Evolutionary conservation across 1,140 invertebrate species (phyloP).

Genomic region (Zaprionus ghesquierei): DNA sequence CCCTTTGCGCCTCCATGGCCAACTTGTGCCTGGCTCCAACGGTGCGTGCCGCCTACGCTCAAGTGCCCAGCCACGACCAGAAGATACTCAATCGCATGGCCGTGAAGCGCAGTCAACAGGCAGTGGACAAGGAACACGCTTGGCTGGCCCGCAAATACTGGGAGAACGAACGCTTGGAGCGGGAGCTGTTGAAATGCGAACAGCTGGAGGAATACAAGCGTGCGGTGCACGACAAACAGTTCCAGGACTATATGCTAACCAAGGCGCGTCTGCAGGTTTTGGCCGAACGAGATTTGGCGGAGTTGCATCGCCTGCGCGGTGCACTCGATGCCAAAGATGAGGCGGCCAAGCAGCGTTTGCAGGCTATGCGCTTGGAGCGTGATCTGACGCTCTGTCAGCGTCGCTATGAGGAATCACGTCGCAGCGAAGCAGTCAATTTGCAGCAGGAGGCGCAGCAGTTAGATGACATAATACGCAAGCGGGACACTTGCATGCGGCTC

Average conservation of each 20-base stretch:
- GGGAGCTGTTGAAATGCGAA: constrained; percentile 70
- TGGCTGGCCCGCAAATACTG: constrained; percentile 80
- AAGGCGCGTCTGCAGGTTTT: constrained; percentile 68
- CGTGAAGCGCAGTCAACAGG: constrained; percentile 68
- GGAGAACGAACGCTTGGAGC: constrained; percentile 78
- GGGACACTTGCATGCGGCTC: constrained; percentile 66
- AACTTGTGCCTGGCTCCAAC: constrained; percentile 71
- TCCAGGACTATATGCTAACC: constrained; percentile 72
- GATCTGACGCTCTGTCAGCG: constrained; percentile 62
- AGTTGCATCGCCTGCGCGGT: constrained; percentile 61
- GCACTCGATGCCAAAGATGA: constrained; percentile 67
- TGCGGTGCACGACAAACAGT: constrained; percentile 76
- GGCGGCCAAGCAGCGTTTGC: constrained; percentile 58
- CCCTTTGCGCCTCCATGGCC: constrained; percentile 71
- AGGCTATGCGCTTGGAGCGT: constrained; percentile 59
- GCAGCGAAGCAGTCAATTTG: constrained; percentile 64
- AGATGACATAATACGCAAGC: constrained; percentile 65
- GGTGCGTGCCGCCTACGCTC: constrained; percentile 63
- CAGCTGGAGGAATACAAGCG: constrained; percentile 78
- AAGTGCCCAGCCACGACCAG: constrained; percentile 74
- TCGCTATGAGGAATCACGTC: constrained; percentile 64
- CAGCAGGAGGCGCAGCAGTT: constrained; percentile 75
- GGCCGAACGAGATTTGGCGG: constrained; percentile 64
- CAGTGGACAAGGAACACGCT: constrained; percentile 73
- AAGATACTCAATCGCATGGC: constrained; percentile 82